Percentiles rank a stretch among this genome's conserved stretches.
phyloP scores from a whole-genome alignment of 2,888 invertebrate genomes.

The Pasiphila rectangulata region DNA sequence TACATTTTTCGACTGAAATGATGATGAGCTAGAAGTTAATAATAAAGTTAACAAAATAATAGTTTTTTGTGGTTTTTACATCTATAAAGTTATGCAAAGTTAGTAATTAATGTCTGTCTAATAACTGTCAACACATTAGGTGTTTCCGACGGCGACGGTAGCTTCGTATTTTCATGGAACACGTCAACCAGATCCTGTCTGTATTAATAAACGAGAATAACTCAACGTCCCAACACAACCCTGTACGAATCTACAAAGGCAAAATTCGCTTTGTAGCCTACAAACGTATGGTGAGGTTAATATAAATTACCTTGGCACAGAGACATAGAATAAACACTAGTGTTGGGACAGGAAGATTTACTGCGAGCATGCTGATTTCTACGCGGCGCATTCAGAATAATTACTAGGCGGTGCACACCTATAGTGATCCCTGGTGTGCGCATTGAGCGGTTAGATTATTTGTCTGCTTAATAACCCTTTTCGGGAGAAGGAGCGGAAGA shows the following conservation, averaged over 20 bases:
- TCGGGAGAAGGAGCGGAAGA: too few relatives aligned
- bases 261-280: constrained; percentile 20
- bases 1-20: too few relatives aligned
- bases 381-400: constrained; percentile 58
- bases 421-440: constrained; percentile 15
- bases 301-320: constrained; percentile 38
- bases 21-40: too few relatives aligned
- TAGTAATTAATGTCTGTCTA: too few relatives aligned
- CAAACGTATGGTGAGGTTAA: constrained; percentile 27
- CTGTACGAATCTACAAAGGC: constrained; percentile 17
- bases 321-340: constrained; percentile 33
- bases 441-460: constrained; percentile 7
- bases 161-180: background rate
- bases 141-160: background rate
- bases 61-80: too few relatives aligned
- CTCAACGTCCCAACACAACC: constrained; percentile 12
- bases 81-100: too few relatives aligned
- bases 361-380: constrained; percentile 49
- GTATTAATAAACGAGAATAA: constrained; percentile 10
- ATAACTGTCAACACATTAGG: constrained; percentile 1
- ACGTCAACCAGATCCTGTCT: constrained; percentile 1
- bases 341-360: constrained; percentile 49
- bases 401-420: constrained; percentile 43
- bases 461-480: background rate
- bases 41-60: too few relatives aligned